A percentile compares a stretch with the other conserved stretches of the same genome.
phyloP scores from a whole-genome alignment of 2,888 invertebrate species.

The Scaptomyza reducta region DNA sequence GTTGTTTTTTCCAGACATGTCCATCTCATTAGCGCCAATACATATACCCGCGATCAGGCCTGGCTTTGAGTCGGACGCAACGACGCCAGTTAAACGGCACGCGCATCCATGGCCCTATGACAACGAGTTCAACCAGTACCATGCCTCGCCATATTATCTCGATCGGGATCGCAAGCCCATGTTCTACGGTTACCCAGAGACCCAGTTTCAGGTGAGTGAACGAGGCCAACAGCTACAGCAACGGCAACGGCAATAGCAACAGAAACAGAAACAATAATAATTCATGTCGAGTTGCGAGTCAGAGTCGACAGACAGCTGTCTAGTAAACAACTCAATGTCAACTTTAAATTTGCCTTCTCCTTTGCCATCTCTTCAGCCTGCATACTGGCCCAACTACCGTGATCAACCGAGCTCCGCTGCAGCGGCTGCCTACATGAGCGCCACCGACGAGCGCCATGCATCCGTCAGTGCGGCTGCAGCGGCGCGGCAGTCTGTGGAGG shows the following conservation, averaged over 20 bases:
- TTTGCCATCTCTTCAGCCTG: slow-evolving; percentile 62
- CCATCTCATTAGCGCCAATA: slow-evolving; percentile 87
- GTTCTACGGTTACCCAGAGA: slow-evolving; percentile 84
- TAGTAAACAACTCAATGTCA: slow-evolving; percentile 65
- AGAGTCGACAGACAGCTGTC: slow-evolving; percentile 24
- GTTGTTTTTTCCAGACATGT: slow-evolving; percentile 85
- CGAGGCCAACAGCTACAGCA: slow-evolving; percentile 26
- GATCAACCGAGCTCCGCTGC: slow-evolving; percentile 83
- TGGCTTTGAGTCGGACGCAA: slow-evolving; percentile 85
- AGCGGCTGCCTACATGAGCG: slow-evolving; percentile 82
- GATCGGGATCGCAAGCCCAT: slow-evolving; percentile 84
- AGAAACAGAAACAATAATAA: background rate
- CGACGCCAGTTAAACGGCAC: slow-evolving; percentile 84
- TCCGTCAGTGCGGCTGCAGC: slow-evolving; percentile 81
- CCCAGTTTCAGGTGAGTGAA: slow-evolving; percentile 84
- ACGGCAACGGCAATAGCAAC: background rate
- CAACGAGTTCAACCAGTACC: slow-evolving; percentile 84
- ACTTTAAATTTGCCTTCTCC: slow-evolving; percentile 16
- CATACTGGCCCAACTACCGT: slow-evolving; percentile 84
- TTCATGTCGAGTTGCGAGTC: slow-evolving; percentile 21
- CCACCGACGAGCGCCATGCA: slow-evolving; percentile 84
- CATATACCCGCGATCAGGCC: slow-evolving; percentile 95
- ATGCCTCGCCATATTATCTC: slow-evolving; percentile 83
- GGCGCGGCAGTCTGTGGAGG: slow-evolving; percentile 84
- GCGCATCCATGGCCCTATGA: slow-evolving; percentile 84